phyloP scores from a whole-genome alignment of 2,888 invertebrate species.

The Caenorhabditis parvicauda region DNA sequence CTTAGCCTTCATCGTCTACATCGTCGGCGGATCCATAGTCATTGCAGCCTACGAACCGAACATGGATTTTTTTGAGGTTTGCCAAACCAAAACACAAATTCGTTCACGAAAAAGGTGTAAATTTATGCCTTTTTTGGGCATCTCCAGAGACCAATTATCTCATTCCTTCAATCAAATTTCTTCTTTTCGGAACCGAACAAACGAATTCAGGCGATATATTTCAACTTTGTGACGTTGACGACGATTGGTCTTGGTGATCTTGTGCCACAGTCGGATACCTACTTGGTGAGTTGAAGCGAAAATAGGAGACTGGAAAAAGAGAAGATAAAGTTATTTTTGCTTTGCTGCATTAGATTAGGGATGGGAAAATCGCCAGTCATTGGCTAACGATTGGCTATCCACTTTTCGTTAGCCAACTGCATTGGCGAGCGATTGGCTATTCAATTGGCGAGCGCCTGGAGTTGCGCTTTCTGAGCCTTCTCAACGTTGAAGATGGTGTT shows the following conservation, averaged over 20 bases:
- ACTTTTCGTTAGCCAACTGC: no score
- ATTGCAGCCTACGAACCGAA: constrained; percentile 55
- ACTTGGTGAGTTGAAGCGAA: constrained; percentile 18
- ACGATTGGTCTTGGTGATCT: constrained; percentile 59
- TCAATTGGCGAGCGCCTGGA: no score
- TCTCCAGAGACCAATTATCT: not conserved
- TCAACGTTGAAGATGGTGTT: no score
- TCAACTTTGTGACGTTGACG: constrained; percentile 58
- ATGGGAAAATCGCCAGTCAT: no score
- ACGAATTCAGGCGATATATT: constrained; percentile 50
- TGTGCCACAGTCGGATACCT: constrained; percentile 48
- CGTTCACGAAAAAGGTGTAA: not conserved
- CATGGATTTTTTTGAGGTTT: constrained; percentile 51
- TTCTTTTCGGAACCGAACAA: no score
- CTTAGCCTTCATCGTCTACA: constrained; percentile 53
- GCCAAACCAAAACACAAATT: not conserved
- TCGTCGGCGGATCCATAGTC: constrained; percentile 48
- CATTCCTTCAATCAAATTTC: no score
- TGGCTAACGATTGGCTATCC: no score
- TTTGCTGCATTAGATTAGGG: no score
- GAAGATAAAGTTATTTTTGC: no score
- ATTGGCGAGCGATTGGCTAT: no score
- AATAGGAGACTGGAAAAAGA: not conserved
- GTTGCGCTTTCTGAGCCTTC: no score
- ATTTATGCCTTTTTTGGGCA: not conserved